These are phyloP conservation scores for Drosophila mauritiana DNA, from an alignment of 1,140 invertebrate genomes.

Conservation along the genomic window DNA sequence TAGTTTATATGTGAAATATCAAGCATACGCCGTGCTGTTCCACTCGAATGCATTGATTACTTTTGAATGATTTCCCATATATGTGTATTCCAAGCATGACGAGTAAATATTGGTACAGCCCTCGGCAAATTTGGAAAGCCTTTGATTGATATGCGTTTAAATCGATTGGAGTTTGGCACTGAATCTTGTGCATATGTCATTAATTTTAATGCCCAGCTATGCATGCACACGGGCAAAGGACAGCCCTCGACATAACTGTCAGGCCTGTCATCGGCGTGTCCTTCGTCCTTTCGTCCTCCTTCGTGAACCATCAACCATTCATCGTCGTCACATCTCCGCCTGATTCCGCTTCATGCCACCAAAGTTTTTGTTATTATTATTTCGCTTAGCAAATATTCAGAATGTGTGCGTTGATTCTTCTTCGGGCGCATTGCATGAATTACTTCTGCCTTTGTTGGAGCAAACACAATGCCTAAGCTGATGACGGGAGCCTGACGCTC, in stretches of 20 bases:
- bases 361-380: slow-evolving; percentile 50
- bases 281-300: slow-evolving; percentile 14
- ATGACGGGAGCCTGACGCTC: slow-evolving; percentile 25
- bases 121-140: slow-evolving; percentile 51
- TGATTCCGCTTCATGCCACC: slow-evolving; percentile 14
- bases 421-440: slow-evolving; percentile 70
- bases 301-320: slow-evolving; percentile 13
- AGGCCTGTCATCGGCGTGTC: slow-evolving; percentile 20
- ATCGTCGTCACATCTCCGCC: slow-evolving; percentile 23
- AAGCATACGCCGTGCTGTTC: slow-evolving; percentile 57
- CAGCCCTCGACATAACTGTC: slow-evolving; percentile 31
- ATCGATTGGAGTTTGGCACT: slow-evolving; percentile 36
- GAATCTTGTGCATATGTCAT: slow-evolving; percentile 53
- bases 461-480: slow-evolving; percentile 66
- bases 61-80: slow-evolving; percentile 40
- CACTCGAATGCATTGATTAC: slow-evolving; percentile 24
- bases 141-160: slow-evolving; percentile 71
- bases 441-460: slow-evolving; percentile 73
- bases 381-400: slow-evolving; percentile 61
- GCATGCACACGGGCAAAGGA: not conserved
- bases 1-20: slow-evolving; percentile 60
- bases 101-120: slow-evolving; percentile 62
- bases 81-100: slow-evolving; percentile 51
- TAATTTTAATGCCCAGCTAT: slow-evolving; percentile 65
- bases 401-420: slow-evolving; percentile 65